phyloP scores from a whole-genome alignment of 2,888 invertebrate genomes.

The Cerceris ruficornis region DNA sequence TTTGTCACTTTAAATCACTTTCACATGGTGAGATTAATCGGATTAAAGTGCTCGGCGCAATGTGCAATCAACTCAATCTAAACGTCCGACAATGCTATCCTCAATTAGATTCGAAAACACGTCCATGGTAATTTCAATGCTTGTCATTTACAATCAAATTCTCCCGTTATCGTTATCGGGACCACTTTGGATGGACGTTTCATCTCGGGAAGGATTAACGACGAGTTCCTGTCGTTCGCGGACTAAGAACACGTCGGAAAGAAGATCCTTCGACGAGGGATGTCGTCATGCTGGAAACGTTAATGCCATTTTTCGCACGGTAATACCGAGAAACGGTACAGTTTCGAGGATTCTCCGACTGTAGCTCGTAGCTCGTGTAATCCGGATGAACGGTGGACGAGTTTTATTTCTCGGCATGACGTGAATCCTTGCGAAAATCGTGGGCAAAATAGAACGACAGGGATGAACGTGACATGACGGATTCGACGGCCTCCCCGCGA shows the following conservation, averaged over 20 bases:
- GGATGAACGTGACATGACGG: constrained; percentile 47
- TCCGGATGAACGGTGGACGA: constrained; percentile 56
- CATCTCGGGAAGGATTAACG: neutral
- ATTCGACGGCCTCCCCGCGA: constrained; percentile 41
- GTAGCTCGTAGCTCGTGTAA: constrained; percentile 44
- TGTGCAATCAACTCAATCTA: constrained; percentile 45
- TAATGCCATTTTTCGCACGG: constrained; percentile 46
- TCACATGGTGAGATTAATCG: constrained; percentile 48
- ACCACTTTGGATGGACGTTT: neutral
- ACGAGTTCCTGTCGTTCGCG: neutral
- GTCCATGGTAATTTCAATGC: neutral
- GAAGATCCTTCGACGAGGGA: neutral
- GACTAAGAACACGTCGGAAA: constrained; percentile 1
- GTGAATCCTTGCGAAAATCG: constrained; percentile 51
- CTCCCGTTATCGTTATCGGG: constrained; percentile 6
- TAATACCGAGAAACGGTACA: constrained; percentile 46
- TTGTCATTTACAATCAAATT: constrained; percentile 9
- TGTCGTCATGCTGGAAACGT: constrained; percentile 20
- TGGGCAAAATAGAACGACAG: constrained; percentile 44
- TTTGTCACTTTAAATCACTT: constrained; percentile 55
- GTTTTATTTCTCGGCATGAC: constrained; percentile 56
- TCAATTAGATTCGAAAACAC: constrained; percentile 44
- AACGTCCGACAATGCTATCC: constrained; percentile 42
- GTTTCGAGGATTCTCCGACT: constrained; percentile 41
- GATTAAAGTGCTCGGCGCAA: constrained; percentile 47